These are phyloP conservation scores for Caradrina clavipalpis DNA, from an alignment of 2,888 invertebrate genomes.

Conservation along the genomic window DNA sequence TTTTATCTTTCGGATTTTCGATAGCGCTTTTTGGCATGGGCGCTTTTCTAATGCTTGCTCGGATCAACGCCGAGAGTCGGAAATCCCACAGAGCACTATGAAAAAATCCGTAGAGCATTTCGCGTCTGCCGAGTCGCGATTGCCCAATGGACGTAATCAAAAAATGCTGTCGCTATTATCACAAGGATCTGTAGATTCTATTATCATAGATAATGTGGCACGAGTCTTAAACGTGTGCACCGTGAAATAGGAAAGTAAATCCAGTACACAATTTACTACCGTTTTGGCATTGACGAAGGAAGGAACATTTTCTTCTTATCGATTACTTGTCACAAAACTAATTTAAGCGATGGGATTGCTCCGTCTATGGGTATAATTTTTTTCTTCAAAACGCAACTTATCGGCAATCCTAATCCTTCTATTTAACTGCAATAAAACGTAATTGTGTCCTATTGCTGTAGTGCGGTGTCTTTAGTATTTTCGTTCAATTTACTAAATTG, in stretches of 20 bases:
- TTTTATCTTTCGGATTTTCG: slow-evolving; percentile 41
- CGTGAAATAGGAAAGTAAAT: slow-evolving; percentile 27
- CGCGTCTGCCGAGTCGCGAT: not conserved
- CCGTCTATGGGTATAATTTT: not conserved
- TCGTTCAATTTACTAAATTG: slow-evolving; percentile 51
- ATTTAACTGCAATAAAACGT: slow-evolving; percentile 29
- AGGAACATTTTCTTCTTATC: not conserved
- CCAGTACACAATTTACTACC: not conserved
- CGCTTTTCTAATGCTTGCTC: not conserved
- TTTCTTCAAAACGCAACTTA: slow-evolving; percentile 2
- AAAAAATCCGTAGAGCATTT: not conserved
- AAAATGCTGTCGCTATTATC: slow-evolving; percentile 20
- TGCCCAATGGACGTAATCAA: slow-evolving; percentile 15
- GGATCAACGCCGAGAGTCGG: no score
- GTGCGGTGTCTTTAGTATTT: slow-evolving; percentile 31
- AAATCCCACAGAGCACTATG: no score
- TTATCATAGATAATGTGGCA: slow-evolving; percentile 20
- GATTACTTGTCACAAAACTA: slow-evolving; percentile 15
- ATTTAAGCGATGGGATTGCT: not conserved
- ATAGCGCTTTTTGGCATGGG: not conserved
- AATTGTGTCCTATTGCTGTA: slow-evolving; percentile 29
- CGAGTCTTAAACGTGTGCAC: slow-evolving; percentile 18
- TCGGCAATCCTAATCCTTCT: slow-evolving; percentile 11
- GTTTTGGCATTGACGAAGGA: not conserved
- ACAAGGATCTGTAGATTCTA: slow-evolving; percentile 31